Evolutionary conservation across 2,888 invertebrate genomes (phyloP).

Genomic region (Portevinia maculata): DNA sequence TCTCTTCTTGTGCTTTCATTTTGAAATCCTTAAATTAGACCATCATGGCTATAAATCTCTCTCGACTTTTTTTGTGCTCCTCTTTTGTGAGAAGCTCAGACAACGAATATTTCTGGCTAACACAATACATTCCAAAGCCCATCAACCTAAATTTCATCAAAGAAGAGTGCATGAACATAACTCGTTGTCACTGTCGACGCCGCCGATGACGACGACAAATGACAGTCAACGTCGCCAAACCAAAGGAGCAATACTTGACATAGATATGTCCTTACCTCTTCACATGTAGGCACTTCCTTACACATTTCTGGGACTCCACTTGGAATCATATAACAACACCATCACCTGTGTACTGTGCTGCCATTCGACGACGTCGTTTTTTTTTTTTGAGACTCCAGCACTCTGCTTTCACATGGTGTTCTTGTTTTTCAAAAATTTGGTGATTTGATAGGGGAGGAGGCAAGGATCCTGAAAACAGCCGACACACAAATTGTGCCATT

Average conservation of each 20-base stretch:
- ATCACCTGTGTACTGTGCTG: slow-evolving; percentile 13
- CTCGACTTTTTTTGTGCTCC: slow-evolving; percentile 11
- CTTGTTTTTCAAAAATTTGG: not conserved
- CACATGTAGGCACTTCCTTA: slow-evolving; percentile 61
- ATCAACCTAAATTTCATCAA: slow-evolving; percentile 72
- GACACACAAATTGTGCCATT: slow-evolving; percentile 12
- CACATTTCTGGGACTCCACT: slow-evolving; percentile 46
- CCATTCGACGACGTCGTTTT: not conserved
- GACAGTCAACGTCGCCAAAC: slow-evolving; percentile 26
- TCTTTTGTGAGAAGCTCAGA: slow-evolving; percentile 54
- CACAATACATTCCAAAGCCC: slow-evolving; percentile 65
- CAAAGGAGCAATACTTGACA: slow-evolving; percentile 61
- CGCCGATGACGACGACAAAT: slow-evolving; percentile 2
- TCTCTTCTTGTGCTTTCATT: slow-evolving; percentile 48
- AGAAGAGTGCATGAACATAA: slow-evolving; percentile 47
- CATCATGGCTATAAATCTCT: slow-evolving; percentile 70
- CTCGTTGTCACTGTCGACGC: slow-evolving; percentile 26
- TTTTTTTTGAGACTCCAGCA: not conserved
- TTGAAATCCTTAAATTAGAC: slow-evolving; percentile 69
- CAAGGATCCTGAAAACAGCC: not conserved
- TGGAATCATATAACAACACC: slow-evolving; percentile 30
- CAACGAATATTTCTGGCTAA: slow-evolving; percentile 70
- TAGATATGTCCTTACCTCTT: slow-evolving; percentile 62
- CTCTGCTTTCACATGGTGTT: not conserved
- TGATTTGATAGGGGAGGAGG: not conserved